Base-by-base conservation (phyloP, 2,797 vertebrate species). In the Pangasius krempfi region DNA sequence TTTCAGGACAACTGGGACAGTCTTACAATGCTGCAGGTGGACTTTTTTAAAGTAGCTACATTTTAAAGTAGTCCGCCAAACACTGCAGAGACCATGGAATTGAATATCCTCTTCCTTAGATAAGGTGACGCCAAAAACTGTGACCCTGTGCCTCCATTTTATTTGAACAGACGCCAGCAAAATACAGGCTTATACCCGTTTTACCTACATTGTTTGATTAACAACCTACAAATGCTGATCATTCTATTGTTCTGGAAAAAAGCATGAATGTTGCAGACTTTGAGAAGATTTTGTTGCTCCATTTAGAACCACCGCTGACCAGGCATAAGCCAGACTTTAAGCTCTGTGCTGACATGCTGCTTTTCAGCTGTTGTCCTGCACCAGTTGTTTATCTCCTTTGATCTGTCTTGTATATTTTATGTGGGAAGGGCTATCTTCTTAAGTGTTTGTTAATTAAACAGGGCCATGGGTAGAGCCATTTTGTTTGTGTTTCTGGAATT, bases 351-450 rank as follows among this genome's bases (percentile, higher is more conserved):
- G 56, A 75, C 16, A 0, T 54, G 75, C 47, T 54, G 64, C 30
- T 73, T 33, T 10, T 68, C 14, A 27, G 80, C 16, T 27, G 5
- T 62, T 81, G 10, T 82, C 12, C 52, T 20, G 20, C 79, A 27
- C 79, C 33, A 20, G 56, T 22, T 60, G 33, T 40, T 82, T 62
- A 81, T 54, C 50, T 20, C 50, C 16, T 20, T 83, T 64, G 13
- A 82, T 82, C 25, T 64, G 3, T n/a, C 20, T 82, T 62, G 56
- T 82, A 82, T 82, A 44, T 82, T 62, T 62, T 62, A 60, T 82
- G 20, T 62, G 56, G 12, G 56, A 14, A 62, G 33, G 2, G 40
- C 22, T 44, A 2, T 60, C 22, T 62, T 62, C 37, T 62, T 82
- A 82, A 82, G 56, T 44, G 80, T 62, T 62, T 44, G 37, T 22